Evolutionary conservation across 2,797 vertebrate species (phyloP).

Genomic region (Tauraco hartlaubi): DNA sequence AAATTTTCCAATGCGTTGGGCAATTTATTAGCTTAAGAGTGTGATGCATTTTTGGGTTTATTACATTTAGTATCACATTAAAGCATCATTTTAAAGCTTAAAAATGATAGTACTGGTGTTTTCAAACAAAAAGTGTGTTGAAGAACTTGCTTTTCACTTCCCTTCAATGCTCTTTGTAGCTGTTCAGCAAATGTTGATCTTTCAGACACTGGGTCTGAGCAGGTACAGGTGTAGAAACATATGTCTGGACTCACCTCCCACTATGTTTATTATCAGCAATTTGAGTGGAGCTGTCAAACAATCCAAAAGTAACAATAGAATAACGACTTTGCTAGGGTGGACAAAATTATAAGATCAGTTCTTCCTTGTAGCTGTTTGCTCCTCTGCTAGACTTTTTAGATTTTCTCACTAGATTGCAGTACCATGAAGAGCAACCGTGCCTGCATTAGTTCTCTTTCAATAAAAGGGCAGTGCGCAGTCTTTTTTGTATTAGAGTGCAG

Average conservation of each 20-base stretch:
- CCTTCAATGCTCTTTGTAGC: neutral
- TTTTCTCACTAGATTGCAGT: neutral
- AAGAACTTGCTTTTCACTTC: neutral
- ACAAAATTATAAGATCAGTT: neutral
- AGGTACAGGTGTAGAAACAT: neutral
- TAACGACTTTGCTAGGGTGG: neutral
- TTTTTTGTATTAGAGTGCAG: conserved; percentile 36
- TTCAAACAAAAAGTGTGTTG: neutral
- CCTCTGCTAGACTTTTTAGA: neutral
- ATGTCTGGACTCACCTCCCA: neutral
- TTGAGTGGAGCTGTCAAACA: conserved; percentile 62
- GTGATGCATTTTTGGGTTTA: neutral
- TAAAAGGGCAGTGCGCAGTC: neutral
- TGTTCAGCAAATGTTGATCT: conserved; percentile 19
- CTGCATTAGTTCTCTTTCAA: neutral
- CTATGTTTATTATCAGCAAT: conserved; percentile 29
- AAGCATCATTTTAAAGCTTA: neutral
- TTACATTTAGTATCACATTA: neutral
- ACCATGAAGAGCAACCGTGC: neutral
- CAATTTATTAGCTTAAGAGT: neutral
- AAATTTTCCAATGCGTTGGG: conserved; percentile 3
- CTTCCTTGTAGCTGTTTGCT: neutral
- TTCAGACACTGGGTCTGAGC: neutral
- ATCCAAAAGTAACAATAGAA: neutral
- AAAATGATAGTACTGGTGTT: neutral